Evolutionary conservation across 2,888 invertebrate species (phyloP), one percentile per base, ranked within the genome.

Genomic region (Synanthedon formicaeformis): DNA sequence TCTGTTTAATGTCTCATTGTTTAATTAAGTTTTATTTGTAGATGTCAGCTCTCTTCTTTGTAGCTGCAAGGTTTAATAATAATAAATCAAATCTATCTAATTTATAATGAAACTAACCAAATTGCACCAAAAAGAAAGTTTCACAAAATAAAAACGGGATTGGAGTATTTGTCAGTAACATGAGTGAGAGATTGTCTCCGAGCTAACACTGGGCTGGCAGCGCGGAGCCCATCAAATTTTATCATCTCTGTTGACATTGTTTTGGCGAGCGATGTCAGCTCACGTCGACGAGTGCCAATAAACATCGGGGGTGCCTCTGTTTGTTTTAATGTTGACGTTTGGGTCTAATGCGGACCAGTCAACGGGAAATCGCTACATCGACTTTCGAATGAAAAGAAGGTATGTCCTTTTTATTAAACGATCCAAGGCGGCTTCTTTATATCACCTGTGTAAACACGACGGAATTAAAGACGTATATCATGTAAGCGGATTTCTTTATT

Each of bases 211-310:
- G 57, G 57, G 58, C 67, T 66, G 66, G 69, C 64, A 65, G 61
- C 64, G 63, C 64, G 60, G 54, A 63, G 62, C 63, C 69, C 71
- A 79, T 83, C 76, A 81, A 84, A 81, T 81, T 84, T 83, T 82
- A 81, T 81, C 75, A 76, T 70, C 67, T 65, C 69, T 64, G 77
- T 80, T 78, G 81, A 81, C 78, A 81, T 66, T 69, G 71, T 78
- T 81, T 82, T 81, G 78, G 80, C 81, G 65, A 69, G 60, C 66
- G 60, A 62, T 65, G 69, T 70, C 71, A 70, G 61, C 71, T 71
- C 61, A 60, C 64, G 64, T 65, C 65, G 63, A 64, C 61, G 62
- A 63, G 58, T 59, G 59, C 60, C 65, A 61, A 66, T 71, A 69
- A 71, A 67, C 61, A 64, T 13, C n/a, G 45, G 60, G 53, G 60